Base-by-base conservation (phyloP, 1,140 invertebrate species). In the Cecropterus lyciades region DNA sequence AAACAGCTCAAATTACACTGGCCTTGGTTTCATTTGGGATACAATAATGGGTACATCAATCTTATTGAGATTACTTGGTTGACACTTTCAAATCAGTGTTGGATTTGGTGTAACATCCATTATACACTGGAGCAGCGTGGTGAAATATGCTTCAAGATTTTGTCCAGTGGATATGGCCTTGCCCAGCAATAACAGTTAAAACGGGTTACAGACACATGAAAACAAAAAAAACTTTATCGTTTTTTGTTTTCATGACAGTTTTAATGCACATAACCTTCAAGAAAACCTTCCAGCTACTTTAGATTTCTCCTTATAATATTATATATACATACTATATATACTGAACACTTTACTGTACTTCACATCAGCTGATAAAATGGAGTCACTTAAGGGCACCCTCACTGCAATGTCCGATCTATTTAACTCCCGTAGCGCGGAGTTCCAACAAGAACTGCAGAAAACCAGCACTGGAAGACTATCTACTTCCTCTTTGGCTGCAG, bases 1-100 rank as follows among this genome's bases (percentile, higher is more conserved):
- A 33, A 33, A 37, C 51, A 33, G 64, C 9, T 59, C 59, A 66
- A 63, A 1, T 14, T 59, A 48, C 27, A 46, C 37, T 69, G 67
- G 71, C n/a, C 27, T 10, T 16, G 27, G 53, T 59, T 55, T 64
- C 62, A 70, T 65, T 70, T 73, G 67, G 33, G 60, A 51, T 65
- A 72, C 60, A 65, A 72, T 66, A 69, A 67, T 67, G 65, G 60
- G 49, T 1, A 62, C 65, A 73, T 73, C 72, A 70, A 73, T 73
- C 72, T 70, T 62, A 52, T 63, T 53, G 49, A 70, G 72, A 70
- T 73, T 70, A 73, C 55, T 43, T 53, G 33, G 40, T 46, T 70
- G 72, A 73, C 72, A 30, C 52, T 73, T 70, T 53, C 64, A 73
- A 69, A 73, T 73, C 67, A 66, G 45, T 57, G 42, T n/a, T 59